A percentile compares a stretch with the other conserved stretches of the same genome.
phyloP scores from a whole-genome alignment of 2,888 invertebrate species.

The Tetragnatha montana region DNA sequence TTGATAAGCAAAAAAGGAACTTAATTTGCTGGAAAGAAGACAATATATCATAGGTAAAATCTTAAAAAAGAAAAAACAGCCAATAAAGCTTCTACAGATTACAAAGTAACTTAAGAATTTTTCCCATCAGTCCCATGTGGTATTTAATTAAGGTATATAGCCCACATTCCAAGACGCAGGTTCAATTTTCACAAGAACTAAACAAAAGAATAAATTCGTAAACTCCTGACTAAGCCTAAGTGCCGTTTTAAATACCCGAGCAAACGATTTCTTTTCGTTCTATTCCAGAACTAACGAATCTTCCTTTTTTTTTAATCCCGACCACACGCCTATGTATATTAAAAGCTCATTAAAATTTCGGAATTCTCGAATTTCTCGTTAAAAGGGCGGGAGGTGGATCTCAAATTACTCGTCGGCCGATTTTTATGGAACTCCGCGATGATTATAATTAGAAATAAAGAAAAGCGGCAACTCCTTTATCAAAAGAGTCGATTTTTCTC shows the following conservation, averaged over 20 bases:
- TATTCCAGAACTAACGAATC: not conserved
- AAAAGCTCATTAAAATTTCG: conserved; percentile 53
- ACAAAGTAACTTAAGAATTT: no score
- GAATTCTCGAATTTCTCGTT: conserved; percentile 47
- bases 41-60: no score
- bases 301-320: not conserved
- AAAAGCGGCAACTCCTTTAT: not conserved
- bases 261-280: not conserved
- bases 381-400: conserved; percentile 21
- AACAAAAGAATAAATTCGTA: not conserved
- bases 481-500: conserved; percentile 30
- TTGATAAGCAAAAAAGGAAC: no score
- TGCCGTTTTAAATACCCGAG: not conserved
- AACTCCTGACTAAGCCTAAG: not conserved
- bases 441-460: conserved; percentile 48
- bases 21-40: no score
- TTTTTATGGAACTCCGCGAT: conserved; percentile 38
- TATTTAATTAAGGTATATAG: no score
- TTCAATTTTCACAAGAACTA: not conserved
- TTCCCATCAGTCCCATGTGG: no score
- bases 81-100: no score
- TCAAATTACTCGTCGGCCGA: conserved; percentile 32
- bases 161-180: no score
- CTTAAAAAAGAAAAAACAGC: no score
- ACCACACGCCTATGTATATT: not conserved